Conservation (phyloP, 2,888 invertebrate genomes). For the Augiades crinisus region DNA sequence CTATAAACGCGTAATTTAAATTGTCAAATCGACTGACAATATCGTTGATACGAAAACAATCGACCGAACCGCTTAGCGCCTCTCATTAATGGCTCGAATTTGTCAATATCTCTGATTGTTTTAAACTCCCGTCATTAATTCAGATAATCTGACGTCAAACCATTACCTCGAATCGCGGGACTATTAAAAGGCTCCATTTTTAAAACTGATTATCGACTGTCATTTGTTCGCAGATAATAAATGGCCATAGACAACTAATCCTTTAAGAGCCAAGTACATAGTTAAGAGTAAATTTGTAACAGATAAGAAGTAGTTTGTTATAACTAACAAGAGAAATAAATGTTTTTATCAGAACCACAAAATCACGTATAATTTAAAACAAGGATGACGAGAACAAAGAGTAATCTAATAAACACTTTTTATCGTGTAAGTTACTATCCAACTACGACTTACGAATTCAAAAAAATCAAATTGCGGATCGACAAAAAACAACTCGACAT, state of each 20-base stretch:
- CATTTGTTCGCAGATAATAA: slow-evolving; percentile 44
- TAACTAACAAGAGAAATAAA: too few relatives aligned
- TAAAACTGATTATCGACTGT: slow-evolving; percentile 66
- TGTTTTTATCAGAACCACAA: too few relatives aligned
- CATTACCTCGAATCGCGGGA: slow-evolving; percentile 63
- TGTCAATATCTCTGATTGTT: slow-evolving; percentile 67
- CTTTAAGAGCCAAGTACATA: slow-evolving; percentile 14
- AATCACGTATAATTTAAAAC: too few relatives aligned
- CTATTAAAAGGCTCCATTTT: slow-evolving; percentile 72
- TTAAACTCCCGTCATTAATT: slow-evolving; percentile 59
- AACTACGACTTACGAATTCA: background rate
- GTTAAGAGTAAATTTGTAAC: slow-evolving; percentile 4
- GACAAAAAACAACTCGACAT: slow-evolving; percentile 16
- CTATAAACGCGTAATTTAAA: slow-evolving; percentile 15
- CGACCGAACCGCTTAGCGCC: slow-evolving; percentile 35
- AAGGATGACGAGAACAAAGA: too few relatives aligned
- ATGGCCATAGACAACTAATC: slow-evolving; percentile 29
- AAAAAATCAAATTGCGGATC: slow-evolving; percentile 18
- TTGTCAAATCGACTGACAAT: slow-evolving; percentile 27
- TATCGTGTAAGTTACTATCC: background rate
- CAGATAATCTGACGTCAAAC: slow-evolving; percentile 70
- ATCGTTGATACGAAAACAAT: slow-evolving; percentile 28
- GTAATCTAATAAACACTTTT: background rate
- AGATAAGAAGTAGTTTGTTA: too few relatives aligned
- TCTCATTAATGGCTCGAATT: slow-evolving; percentile 57